Base-by-base conservation (phyloP, 2,797 vertebrate genomes). In the Stomatorhinus walkeri region DNA sequence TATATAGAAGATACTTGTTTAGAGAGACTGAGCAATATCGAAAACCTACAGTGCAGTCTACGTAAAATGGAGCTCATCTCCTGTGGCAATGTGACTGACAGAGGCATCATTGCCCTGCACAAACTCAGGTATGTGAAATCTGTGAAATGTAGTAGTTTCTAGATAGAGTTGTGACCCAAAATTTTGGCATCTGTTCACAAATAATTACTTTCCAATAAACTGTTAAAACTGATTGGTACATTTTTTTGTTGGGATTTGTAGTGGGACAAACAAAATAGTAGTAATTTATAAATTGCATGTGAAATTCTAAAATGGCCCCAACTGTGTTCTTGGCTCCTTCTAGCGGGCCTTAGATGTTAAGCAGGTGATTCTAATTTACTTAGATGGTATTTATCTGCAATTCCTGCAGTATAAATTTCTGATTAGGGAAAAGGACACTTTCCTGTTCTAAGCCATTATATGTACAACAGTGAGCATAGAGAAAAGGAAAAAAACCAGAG, bases 11-110 rank as follows among this genome's bases (percentile, higher is more conserved):
- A 99, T 3, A 0, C 90, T 4, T 99, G 98, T 90, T 94, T 99
- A 94, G 95, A 98, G 94, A 95, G 93, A 90, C 93, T 99, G 90
- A 96, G 97, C 83, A 93, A 96, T 7, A 94, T 95, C 0, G 93
- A 94, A 92, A 97, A 91, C 7, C 95, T 99, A 79, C 97, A 96
- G 93, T 93, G 94, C 91, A 98, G 94, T 2, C 49, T 99, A 46
- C 92, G 91, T 90, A 93, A 93, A 90, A 92, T 99, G 95, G 95
- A 96, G 94, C 94, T 99, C 48, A 96, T 97, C 89, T 97, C 98
- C 8, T 99, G 98, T 89, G 98, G 98, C 8, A 98, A 99, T 0
- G 94, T 99, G 90, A 98, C 97, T 0, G 97, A 99, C 88, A 96
- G 91, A 91, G 98, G 98, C 76, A 16, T 99, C 91, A 88, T 97